Evolutionary conservation across 2,888 invertebrate species (phyloP), one percentile per base, ranked within the genome.

Genomic region (Thumatha senex): DNA sequence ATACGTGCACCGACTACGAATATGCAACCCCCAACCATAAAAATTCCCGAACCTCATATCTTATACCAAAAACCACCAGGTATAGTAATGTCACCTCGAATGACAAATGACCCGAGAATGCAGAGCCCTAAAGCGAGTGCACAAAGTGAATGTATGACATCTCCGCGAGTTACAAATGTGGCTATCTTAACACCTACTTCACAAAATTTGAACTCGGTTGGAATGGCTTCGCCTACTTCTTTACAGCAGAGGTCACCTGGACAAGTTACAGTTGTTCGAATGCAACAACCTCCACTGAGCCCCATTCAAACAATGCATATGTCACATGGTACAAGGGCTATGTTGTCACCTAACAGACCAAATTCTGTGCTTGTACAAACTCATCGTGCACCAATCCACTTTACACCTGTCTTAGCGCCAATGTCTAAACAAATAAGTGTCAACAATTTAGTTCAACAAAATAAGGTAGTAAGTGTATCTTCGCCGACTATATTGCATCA

Each of bases 1-100:
- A 86, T 83, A 53, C 82, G 88, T 54, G 82, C 81, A 35, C 69
- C 85, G 51, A 47, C 84, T 72, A 67, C 85, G 8, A 92, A 89
- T 58, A 90, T 94, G 80, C 95, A 94, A 67, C 92, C 95, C 11
- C 92, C 95, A 4, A 94, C 94, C 0, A 94, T 95, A 12, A 94
- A 94, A 66, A 93, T 95, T 65, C 94, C 95, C 3, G 93, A 93
- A 38, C 84, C 86, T 45, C 91, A 92, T 63, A 79, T 91, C 51
- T 62, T 90, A 31, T 91, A 91, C 66, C 91, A 89, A 66, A 91
- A 91, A 71, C 77, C 81, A 65, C 92, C 72, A 73, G 92, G 78
- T 15, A 92, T 86, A 47, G 88, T 83, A 12, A 89, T 82, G 69
- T 90, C 92, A 33, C 92, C 92, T 8, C 78, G 89, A 67, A 76